Evolutionary conservation across 37 sponge, comb jelly and placozoan species (phyloP), one percentile per base, ranked within the genome.

Genomic region (Spongia lamella): DNA sequence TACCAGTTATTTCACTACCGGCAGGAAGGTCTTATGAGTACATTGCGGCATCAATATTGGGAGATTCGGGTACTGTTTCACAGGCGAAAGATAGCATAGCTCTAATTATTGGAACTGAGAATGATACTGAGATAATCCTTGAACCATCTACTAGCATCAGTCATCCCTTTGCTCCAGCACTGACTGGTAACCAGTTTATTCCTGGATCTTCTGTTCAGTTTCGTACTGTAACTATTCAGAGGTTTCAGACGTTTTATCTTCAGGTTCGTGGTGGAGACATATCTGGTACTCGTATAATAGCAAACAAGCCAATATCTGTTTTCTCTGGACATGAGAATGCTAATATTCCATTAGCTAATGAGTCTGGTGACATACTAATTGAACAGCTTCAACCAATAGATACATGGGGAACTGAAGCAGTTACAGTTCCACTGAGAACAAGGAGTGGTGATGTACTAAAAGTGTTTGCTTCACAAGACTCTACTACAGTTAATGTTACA

Each of bases 311-410:
- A 14, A 49, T 82, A 49, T 39, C 83, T 20, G 60, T 82, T 19
- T 54, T 73, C 33, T 64, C 67, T 37, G 83, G 83, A 17, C 83
- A 82, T 54, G 68, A 82, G 47, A 73, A 75, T 73, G 75, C 62
- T 2, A 64, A 60, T 50, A 38, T 73, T 9, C 80, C 80, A 40
- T 2, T 61, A 35, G 68, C 83, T 27, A 38, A 38, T 35, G 38
- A 73, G 16, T 49, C 76, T 6, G 82, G 89, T 88, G 89, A 88
- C 39, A 39, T 68, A 33, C 19, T 88, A 1, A 64, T 58, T 39
- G 83, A 88, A 38, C 89, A 88, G 61, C 22, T 88, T 16, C 83
- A 83, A 3, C 83, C 83, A 16, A 82, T 83, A 54, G 72, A 63
- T 9, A 82, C 83, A 54, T 88, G 83, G 83, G 89, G 89, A 24